Evolutionary conservation across 1,140 invertebrate genomes (phyloP), one percentile per base, ranked within the genome.

Genomic region (Saccostrea echinata): DNA sequence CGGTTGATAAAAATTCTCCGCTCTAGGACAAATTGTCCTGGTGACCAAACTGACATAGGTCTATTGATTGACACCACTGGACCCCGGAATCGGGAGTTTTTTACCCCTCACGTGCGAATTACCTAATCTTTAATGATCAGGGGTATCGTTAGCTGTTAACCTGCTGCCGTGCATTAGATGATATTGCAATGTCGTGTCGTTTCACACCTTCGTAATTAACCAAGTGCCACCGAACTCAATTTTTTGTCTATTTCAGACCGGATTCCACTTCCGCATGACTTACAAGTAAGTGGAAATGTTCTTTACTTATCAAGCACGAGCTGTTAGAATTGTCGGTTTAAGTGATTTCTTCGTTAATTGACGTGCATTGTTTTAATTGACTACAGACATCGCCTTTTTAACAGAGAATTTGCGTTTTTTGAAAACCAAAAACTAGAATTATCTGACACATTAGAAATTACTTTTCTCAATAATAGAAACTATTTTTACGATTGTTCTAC

Each of bases 31-130:
- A 76, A 76, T 76, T 76, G 68, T 30, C 68, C 68, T 24, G 68
- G 68, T 33, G 68, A 76, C 27, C 24, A 16, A 11, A 30, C 68
- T 76, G 68, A 27, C 68, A 76, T 76, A 30, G 68, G 68, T 33
- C 30, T 76, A 76, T 76, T 76, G 68, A 76, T 76, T 76, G 68
- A 76, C 68, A 76, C 68, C 68, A 76, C 68, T 27, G 68, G 68
- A 76, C 68, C 68, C 55, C 30, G 27, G 18, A 76, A 76, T 76
- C 68, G 30, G 68, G 16, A 76, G 68, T 76, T 76, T 76, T n/a
- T 76, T 76, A 76, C 68, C 68, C 68, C 68, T 76, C 68, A 76
- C 68, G 68, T 30, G 68, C 68, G 68, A 30, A 76, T 76, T 76
- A 76, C 68, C 68, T 76, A 76, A 76, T 33, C 24, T 27, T 76